These are phyloP conservation scores for Pygmarrhopalites habei DNA, from an alignment of 1,140 invertebrate genomes.

Conservation along the genomic window DNA sequence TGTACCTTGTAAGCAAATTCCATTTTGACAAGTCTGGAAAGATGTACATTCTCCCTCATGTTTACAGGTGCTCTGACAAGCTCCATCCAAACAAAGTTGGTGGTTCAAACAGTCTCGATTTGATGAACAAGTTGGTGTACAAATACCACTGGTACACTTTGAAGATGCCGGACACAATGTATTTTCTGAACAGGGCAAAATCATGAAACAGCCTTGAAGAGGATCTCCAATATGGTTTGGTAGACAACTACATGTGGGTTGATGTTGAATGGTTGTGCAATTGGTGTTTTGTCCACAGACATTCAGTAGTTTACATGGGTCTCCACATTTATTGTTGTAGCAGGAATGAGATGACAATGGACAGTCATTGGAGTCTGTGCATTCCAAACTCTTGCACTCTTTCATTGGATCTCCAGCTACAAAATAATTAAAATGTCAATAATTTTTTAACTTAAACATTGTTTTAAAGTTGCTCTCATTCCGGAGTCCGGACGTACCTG, in stretches of 20 bases:
- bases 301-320: conserved; percentile 69
- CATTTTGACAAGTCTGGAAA: conserved; percentile 71
- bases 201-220: conserved; percentile 65
- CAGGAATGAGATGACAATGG: conserved; percentile 61
- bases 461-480: background rate
- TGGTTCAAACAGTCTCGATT: conserved; percentile 70
- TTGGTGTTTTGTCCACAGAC: conserved; percentile 70
- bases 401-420: conserved; percentile 60
- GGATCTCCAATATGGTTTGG: conserved; percentile 74
- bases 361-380: conserved; percentile 71
- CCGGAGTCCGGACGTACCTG: conserved; percentile 44
- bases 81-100: conserved; percentile 68
- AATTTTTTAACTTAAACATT: too few relatives aligned
- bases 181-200: conserved; percentile 63
- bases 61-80: conserved; percentile 71
- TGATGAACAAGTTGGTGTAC: conserved; percentile 63
- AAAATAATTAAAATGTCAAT: too few relatives aligned
- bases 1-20: too few relatives aligned
- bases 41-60: conserved; percentile 68
- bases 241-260: conserved; percentile 66
- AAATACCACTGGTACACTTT: conserved; percentile 71
- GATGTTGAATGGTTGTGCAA: conserved; percentile 22
- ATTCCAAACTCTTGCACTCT: conserved; percentile 66
- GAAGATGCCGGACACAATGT: conserved; percentile 70
- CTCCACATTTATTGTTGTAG: conserved; percentile 66